phyloP scores from a whole-genome alignment of 2,797 vertebrate genomes.

The Urocyon cinereoargenteus region DNA sequence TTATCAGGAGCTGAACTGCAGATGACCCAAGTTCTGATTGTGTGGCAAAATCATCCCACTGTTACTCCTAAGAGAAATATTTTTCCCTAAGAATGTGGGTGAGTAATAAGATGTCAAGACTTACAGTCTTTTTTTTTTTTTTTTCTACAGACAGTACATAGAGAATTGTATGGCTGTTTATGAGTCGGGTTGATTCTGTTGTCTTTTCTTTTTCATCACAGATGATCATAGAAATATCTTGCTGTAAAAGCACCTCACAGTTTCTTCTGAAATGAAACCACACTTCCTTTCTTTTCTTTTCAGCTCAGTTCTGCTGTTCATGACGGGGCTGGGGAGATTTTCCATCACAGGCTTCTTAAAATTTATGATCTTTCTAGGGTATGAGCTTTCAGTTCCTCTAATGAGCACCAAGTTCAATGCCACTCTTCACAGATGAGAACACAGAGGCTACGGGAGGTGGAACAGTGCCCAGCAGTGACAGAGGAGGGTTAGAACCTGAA shows the following conservation, averaged over 20 bases:
- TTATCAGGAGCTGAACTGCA: background rate
- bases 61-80: background rate
- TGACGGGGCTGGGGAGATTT: background rate
- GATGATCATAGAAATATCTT: background rate
- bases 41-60: background rate
- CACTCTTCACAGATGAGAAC: background rate
- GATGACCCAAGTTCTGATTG: background rate
- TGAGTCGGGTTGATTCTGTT: background rate
- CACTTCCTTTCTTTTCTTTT: background rate
- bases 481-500: background rate
- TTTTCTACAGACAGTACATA: background rate
- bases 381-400: background rate
- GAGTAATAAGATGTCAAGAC: background rate
- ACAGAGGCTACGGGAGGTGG: background rate
- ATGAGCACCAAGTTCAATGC: background rate
- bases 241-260: constrained; percentile 3
- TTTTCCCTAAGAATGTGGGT: background rate
- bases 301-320: background rate
- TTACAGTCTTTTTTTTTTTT: background rate
- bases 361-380: background rate
- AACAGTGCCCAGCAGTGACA: background rate
- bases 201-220: background rate
- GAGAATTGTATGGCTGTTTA: background rate
- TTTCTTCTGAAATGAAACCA: constrained; percentile 57
- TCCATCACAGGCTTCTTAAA: background rate